A percentile compares a stretch with the other conserved stretches of the same genome.
These are phyloP conservation scores for Microplitis mediator DNA, from an alignment of 1,140 invertebrate species.

Conservation along the genomic window DNA sequence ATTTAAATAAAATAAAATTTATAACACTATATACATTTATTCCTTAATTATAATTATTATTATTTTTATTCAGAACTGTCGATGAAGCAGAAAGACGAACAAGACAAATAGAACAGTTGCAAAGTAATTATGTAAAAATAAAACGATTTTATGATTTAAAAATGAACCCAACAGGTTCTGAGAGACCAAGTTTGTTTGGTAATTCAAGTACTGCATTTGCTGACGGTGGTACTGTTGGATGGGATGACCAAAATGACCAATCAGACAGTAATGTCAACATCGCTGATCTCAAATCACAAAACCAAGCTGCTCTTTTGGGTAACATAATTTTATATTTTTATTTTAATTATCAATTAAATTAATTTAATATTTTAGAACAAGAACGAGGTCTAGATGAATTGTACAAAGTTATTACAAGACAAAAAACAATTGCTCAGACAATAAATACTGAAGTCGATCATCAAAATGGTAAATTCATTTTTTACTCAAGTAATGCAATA, in stretches of 20 bases:
- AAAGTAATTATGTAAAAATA: slow-evolving; percentile 66
- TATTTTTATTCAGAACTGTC: slow-evolving; percentile 61
- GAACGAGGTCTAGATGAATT: slow-evolving; percentile 78
- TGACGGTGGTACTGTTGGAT: slow-evolving; percentile 59
- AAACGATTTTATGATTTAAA: slow-evolving; percentile 62
- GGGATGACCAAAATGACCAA: slow-evolving; percentile 49
- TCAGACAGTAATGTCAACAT: slow-evolving; percentile 45
- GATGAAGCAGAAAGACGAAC: slow-evolving; percentile 69
- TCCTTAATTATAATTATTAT: too few species aligned
- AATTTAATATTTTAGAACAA: slow-evolving; percentile 68
- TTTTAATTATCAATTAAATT: slow-evolving; percentile 19
- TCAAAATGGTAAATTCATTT: slow-evolving; percentile 72
- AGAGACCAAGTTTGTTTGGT: slow-evolving; percentile 44
- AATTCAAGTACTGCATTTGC: slow-evolving; percentile 52
- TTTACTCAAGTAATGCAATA: neutral
- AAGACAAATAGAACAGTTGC: slow-evolving; percentile 65
- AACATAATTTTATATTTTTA: slow-evolving; percentile 5
- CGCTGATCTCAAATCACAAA: slow-evolving; percentile 46
- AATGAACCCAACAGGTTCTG: slow-evolving; percentile 38
- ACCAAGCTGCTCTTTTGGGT: slow-evolving; percentile 48
- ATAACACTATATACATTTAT: neutral
- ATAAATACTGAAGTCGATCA: slow-evolving; percentile 78
- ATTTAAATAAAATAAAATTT: neutral
- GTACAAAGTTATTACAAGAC: slow-evolving; percentile 76
- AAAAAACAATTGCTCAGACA: slow-evolving; percentile 77